Conservation (phyloP, 1,140 invertebrate species). For the Tetramorium alpestre region DNA sequence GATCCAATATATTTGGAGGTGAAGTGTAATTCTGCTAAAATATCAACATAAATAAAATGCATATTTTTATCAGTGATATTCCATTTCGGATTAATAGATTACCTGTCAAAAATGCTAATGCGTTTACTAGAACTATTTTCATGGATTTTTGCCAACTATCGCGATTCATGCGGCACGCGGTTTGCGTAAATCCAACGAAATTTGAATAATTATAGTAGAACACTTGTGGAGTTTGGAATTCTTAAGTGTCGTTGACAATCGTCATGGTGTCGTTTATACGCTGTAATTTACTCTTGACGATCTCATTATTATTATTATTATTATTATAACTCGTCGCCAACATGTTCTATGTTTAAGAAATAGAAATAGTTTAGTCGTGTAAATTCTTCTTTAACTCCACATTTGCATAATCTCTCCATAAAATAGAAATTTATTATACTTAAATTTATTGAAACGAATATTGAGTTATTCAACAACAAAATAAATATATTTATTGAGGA, state of each 20-base stretch:
- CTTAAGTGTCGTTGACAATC: neutral
- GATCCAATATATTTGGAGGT: neutral
- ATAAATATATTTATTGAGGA: neutral
- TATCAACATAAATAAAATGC: neutral
- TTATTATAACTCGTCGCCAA: neutral
- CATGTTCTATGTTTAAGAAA: neutral
- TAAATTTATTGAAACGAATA: neutral
- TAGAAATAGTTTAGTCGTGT: neutral
- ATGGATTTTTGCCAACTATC: conserved; percentile 73
- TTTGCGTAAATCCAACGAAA: conserved; percentile 35
- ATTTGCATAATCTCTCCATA: neutral
- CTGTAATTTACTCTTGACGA: neutral
- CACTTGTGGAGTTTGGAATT: neutral
- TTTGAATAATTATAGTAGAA: neutral
- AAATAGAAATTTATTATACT: neutral
- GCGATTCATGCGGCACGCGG: conserved; percentile 57
- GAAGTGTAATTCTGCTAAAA: neutral
- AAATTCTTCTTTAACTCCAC: neutral
- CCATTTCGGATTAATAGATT: conserved; percentile 69
- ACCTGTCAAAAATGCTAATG: conserved; percentile 71
- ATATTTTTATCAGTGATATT: conserved; percentile 24
- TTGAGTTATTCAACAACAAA: neutral
- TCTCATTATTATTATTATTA: neutral
- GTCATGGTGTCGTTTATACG: neutral
- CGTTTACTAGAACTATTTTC: conserved; percentile 65